Percentiles rank a stretch among this genome's conserved stretches.
Evolutionary conservation across 2,113 vertebrate genomes (phyloP).

Genomic region (Phalacrocorax pelagicus): DNA sequence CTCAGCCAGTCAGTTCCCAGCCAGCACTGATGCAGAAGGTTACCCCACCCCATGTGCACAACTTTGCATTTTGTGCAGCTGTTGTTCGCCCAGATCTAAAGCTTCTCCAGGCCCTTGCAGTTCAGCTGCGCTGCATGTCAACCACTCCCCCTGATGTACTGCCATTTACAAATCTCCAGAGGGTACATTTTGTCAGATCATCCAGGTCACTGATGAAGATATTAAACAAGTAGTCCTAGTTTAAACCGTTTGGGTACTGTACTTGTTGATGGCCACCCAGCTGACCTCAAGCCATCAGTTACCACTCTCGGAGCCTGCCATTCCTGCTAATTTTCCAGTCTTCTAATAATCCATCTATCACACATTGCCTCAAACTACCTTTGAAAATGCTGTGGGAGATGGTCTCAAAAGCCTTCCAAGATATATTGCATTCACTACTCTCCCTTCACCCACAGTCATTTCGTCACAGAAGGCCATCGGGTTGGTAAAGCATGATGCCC

Average conservation of each 20-base stretch:
- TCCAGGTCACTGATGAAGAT: neutral
- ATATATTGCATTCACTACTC: neutral
- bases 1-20: neutral
- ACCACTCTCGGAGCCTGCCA: neutral
- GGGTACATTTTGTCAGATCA: neutral
- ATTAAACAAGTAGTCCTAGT: neutral
- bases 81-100: neutral
- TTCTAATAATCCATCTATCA: neutral
- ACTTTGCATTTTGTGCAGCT: neutral
- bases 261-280: neutral
- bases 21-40: neutral
- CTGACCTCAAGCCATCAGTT: neutral
- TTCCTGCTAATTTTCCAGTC: neutral
- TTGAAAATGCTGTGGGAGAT: neutral
- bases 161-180: neutral
- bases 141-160: fast-evolving
- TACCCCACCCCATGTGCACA: neutral
- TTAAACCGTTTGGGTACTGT: neutral
- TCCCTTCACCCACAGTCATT: neutral
- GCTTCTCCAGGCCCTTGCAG: neutral
- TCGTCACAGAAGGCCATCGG: neutral
- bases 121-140: fast-evolving
- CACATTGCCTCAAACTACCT: neutral
- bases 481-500: neutral
- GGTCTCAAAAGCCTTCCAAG: neutral